These are phyloP conservation scores for Bugula neritina DNA, from an alignment of 2,888 invertebrate genomes.

Conservation along the genomic window DNA sequence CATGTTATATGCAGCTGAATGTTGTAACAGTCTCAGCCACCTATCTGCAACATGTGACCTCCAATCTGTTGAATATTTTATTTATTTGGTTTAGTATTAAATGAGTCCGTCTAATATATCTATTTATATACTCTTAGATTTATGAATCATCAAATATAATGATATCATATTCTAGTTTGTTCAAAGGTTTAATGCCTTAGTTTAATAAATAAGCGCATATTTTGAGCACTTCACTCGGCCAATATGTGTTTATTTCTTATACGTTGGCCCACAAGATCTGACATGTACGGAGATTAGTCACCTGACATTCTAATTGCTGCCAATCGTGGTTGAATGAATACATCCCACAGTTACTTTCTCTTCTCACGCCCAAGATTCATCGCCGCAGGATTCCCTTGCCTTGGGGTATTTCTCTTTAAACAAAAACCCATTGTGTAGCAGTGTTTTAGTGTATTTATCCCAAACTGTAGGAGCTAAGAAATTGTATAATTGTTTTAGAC, in stretches of 20 bases:
- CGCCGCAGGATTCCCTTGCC: not conserved
- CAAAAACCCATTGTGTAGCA: not conserved
- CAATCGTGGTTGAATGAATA: not conserved
- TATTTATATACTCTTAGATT: not conserved
- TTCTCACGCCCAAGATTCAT: not conserved
- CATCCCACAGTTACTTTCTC: not conserved
- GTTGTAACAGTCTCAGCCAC: too few relatives aligned
- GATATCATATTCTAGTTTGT: not conserved
- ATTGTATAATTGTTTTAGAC: slow-evolving; percentile 13
- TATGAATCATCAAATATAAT: not conserved
- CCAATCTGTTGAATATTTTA: not conserved
- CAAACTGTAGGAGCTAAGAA: not conserved
- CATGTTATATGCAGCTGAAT: too few relatives aligned
- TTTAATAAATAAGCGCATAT: not conserved
- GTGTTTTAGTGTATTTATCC: not conserved
- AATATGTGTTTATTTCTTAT: not conserved
- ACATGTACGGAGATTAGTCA: slow-evolving; percentile 13
- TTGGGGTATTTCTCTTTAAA: not conserved
- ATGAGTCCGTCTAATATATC: not conserved
- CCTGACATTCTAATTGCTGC: slow-evolving; percentile 23
- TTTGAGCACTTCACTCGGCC: not conserved
- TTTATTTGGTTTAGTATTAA: not conserved
- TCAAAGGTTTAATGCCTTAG: not conserved
- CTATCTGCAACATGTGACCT: not conserved
- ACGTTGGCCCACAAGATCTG: not conserved